Percentiles rank a stretch among this genome's conserved stretches.
phyloP scores from a whole-genome alignment of 2,888 invertebrate genomes.

The Lochmaea capreae region DNA sequence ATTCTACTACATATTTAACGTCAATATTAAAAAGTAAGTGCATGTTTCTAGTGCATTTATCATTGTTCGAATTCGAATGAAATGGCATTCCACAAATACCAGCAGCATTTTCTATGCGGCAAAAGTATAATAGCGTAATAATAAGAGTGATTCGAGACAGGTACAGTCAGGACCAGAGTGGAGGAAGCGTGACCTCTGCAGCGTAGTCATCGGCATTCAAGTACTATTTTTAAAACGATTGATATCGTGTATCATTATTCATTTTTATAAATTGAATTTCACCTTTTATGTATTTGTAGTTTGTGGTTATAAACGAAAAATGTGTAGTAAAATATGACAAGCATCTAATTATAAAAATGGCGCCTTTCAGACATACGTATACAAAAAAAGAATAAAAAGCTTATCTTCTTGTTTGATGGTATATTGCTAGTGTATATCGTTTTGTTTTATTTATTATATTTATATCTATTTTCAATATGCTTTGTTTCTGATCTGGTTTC shows the following conservation, averaged over 20 bases:
- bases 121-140: constrained; percentile 22
- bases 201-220: not conserved
- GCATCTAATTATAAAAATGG: too few species aligned
- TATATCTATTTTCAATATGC: too few species aligned
- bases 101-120: constrained; percentile 22
- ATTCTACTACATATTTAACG: not conserved
- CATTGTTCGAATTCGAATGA: constrained; percentile 16
- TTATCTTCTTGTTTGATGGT: too few species aligned
- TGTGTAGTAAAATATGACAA: too few species aligned
- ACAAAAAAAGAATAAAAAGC: too few species aligned
- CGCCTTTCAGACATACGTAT: too few species aligned
- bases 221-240: not conserved
- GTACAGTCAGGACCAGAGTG: constrained; percentile 13
- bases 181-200: not conserved
- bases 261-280: not conserved
- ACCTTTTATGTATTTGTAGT: not conserved
- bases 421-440: too few species aligned
- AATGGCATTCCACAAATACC: constrained; percentile 19
- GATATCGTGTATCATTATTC: constrained; percentile 1
- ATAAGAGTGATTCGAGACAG: constrained; percentile 18
- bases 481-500: too few species aligned
- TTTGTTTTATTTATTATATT: too few species aligned
- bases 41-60: constrained; percentile 20
- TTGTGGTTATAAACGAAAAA: not conserved
- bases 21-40: not conserved